Base-by-base conservation (phyloP, 2,888 invertebrate species). In the Cylloceria caligata region DNA sequence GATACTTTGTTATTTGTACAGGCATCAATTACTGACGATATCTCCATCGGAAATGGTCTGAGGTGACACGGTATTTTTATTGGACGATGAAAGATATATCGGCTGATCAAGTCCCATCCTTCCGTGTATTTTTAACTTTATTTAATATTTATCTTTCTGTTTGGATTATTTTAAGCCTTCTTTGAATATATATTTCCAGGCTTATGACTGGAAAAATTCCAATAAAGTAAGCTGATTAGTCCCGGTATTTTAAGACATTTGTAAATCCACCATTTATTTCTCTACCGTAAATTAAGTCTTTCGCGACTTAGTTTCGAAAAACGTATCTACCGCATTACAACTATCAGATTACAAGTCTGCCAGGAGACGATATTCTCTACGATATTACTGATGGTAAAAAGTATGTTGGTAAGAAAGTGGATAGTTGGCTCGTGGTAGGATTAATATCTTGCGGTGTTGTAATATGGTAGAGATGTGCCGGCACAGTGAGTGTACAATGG, bases 21-120 rank as follows among this genome's bases (percentile, higher is more conserved):
- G 34, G 19, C 34, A 60, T 60, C 30, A 16, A 60, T 34, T 60
- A 2, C 30, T 16, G 16, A 60, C 19, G 60, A 60, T 60, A 36
- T 60, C 19, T 16, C 16, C 7, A 19, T 57, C 49, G 49, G 21
- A 6, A 21, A 9, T 49, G 49, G 49, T 21, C 21, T 30, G 27
- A 27, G 27, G 1, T 13, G 24, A n/a, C 27, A 1, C 11, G 3
- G 13, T 13, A 57, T 57, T 57, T 6, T 16, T n/a, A 30, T 57
- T 57, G 30, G 5, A 27, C 57, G 57, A 57, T 57, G n/a, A 27
- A 6, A 6, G 27, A 13, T n/a, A 16, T 55, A 55, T 55, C 27
- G n/a, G 0, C 52, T 24, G 52, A 52, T 52, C n/a, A 2, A 11
- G 24, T 7, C 9, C 11, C 52, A 11, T 24, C 24, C 9, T 52